Evolutionary conservation across 1,140 invertebrate species (phyloP).

Genomic region (Drosophila seguyi): DNA sequence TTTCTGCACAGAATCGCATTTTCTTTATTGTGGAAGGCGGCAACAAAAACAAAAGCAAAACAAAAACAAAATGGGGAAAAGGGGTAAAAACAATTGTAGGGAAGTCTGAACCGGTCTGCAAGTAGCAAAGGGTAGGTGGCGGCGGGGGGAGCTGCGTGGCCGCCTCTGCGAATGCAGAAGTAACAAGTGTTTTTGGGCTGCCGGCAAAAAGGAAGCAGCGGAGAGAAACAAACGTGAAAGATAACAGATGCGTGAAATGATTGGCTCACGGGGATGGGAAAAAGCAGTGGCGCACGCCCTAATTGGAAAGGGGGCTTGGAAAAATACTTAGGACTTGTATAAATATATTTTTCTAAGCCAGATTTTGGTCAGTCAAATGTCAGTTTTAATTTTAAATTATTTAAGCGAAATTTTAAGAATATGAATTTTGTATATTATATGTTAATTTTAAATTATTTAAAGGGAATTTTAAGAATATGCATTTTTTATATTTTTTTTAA

Average conservation of each 20-base stretch:
- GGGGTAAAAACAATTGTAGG: slow-evolving; percentile 13
- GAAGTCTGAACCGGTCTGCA: slow-evolving; percentile 47
- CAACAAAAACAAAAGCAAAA: slow-evolving; percentile 11
- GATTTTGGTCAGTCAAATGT: too few relatives aligned
- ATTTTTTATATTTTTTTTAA: too few relatives aligned
- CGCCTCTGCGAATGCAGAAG: slow-evolving; percentile 16
- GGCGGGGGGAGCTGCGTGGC: slow-evolving; percentile 4
- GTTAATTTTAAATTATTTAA: too few relatives aligned
- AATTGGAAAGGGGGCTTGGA: not conserved
- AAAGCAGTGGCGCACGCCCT: slow-evolving; percentile 1
- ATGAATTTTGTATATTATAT: too few relatives aligned
- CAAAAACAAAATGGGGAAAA: slow-evolving; percentile 21
- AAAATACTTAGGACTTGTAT: not conserved
- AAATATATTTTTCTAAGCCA: not conserved
- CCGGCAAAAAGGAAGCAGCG: slow-evolving; percentile 43
- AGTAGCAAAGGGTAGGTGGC: slow-evolving; percentile 36
- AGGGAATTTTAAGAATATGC: too few relatives aligned
- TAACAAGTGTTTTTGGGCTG: slow-evolving; percentile 64
- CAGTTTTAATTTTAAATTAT: too few relatives aligned
- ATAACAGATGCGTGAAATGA: slow-evolving; percentile 59
- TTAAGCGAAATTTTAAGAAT: too few relatives aligned
- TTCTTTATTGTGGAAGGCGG: slow-evolving; percentile 42
- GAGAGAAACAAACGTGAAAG: slow-evolving; percentile 38
- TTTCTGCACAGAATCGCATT: slow-evolving; percentile 53
- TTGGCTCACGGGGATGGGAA: slow-evolving; percentile 9